phyloP scores from a whole-genome alignment of 1,140 invertebrate species.

The Trissolcus basalis region DNA sequence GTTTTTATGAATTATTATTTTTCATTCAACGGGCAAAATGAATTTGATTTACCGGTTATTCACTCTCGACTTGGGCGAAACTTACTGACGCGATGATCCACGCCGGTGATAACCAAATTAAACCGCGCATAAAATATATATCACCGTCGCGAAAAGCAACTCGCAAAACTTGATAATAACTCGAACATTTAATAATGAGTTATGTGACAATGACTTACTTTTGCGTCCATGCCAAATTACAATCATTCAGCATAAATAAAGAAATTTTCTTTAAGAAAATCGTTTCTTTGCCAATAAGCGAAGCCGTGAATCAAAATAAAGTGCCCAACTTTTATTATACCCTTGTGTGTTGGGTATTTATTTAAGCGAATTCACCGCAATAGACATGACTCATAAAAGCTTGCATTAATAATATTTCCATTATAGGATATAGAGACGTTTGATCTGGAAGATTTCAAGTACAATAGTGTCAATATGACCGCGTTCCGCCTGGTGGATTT shows the following conservation, averaged over 20 bases:
- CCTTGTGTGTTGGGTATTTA: not conserved
- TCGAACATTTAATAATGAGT: no score
- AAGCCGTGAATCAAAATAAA: no score
- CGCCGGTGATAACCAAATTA: slow-evolving; percentile 4
- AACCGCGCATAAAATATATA: not conserved
- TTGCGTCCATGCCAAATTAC: no score
- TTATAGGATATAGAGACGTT: slow-evolving; percentile 90
- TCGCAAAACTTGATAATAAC: no score
- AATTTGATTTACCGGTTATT: slow-evolving; percentile 10
- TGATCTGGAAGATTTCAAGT: slow-evolving; percentile 94
- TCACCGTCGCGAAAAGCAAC: no score
- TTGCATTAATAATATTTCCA: slow-evolving; percentile 23
- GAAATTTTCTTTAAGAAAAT: no score
- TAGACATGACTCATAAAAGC: not conserved
- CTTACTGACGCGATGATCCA: not conserved
- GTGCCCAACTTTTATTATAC: not conserved
- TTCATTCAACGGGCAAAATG: slow-evolving; percentile 5
- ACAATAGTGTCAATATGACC: slow-evolving; percentile 95
- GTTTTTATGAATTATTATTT: slow-evolving; percentile 24
- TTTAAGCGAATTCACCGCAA: not conserved
- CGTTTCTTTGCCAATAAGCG: no score
- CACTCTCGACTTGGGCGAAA: not conserved
- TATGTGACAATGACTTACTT: no score
- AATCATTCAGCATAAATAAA: no score
- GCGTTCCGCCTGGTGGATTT: slow-evolving; percentile 91